phyloP scores from a whole-genome alignment of 2,888 invertebrate species.

The Drosophila anomelani region DNA sequence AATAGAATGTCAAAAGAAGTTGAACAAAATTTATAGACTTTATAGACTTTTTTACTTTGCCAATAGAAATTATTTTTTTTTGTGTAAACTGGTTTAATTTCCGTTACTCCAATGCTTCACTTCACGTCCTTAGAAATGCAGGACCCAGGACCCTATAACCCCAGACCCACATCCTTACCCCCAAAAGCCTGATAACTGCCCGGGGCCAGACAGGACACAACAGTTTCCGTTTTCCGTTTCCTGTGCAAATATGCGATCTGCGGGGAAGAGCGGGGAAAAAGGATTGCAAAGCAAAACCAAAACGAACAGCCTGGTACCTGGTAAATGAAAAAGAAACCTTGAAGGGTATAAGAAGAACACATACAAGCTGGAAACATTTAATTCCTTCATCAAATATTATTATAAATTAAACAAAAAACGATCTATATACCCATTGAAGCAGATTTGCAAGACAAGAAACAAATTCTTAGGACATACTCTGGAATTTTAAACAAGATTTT shows the following conservation, averaged over 20 bases:
- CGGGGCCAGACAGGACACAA: background rate
- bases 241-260: background rate
- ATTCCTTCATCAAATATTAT: background rate
- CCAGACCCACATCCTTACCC: slow-evolving; percentile 2
- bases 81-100: slow-evolving; percentile 51
- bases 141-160: background rate
- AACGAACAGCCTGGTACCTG: background rate
- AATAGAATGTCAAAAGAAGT: background rate
- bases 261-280: background rate
- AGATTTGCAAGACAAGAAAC: background rate
- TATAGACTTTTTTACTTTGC: background rate
- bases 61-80: background rate
- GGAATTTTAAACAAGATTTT: background rate
- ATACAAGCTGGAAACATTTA: background rate
- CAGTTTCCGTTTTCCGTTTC: background rate
- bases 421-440: background rate
- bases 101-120: slow-evolving; percentile 51
- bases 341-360: background rate
- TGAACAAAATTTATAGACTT: background rate
- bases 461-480: background rate
- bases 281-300: background rate
- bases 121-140: slow-evolving; percentile 3
- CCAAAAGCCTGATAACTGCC: background rate
- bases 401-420: background rate
- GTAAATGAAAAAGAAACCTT: background rate